Conservation (phyloP, 2,797 vertebrate species). For the Mormyrops boulengeri region DNA sequence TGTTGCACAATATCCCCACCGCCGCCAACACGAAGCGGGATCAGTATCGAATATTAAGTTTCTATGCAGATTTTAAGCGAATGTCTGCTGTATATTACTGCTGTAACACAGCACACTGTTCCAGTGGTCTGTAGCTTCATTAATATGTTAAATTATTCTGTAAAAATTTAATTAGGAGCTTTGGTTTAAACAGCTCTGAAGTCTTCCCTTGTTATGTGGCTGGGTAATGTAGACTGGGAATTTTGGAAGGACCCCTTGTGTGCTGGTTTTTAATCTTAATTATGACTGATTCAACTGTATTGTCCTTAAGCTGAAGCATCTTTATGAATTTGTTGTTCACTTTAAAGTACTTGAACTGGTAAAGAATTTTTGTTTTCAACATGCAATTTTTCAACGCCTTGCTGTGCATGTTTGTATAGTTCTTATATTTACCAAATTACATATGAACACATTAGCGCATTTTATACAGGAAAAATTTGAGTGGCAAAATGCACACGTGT, state of each 20-base stretch:
- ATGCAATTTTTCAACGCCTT: background rate
- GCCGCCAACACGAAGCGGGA: background rate
- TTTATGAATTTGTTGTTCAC: background rate
- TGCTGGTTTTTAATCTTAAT: background rate
- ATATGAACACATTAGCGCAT: background rate
- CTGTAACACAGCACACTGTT: background rate
- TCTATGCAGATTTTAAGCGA: background rate
- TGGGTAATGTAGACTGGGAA: background rate
- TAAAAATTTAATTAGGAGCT: background rate
- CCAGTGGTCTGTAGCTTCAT: background rate
- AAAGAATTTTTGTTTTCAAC: background rate
- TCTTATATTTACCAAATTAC: background rate
- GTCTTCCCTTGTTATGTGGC: background rate
- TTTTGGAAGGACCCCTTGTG: background rate
- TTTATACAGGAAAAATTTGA: background rate
- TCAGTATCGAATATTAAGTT: background rate
- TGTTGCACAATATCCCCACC: background rate
- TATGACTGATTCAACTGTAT: background rate
- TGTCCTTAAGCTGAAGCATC: background rate
- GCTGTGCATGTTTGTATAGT: background rate
- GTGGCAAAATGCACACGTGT: background rate
- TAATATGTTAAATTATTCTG: background rate
- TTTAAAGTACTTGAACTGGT: background rate
- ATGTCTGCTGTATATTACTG: background rate
- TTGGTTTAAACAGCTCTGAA: slow-evolving; percentile 14